Conservation (phyloP, 2,888 invertebrate genomes). For the Drosophila putrida region DNA sequence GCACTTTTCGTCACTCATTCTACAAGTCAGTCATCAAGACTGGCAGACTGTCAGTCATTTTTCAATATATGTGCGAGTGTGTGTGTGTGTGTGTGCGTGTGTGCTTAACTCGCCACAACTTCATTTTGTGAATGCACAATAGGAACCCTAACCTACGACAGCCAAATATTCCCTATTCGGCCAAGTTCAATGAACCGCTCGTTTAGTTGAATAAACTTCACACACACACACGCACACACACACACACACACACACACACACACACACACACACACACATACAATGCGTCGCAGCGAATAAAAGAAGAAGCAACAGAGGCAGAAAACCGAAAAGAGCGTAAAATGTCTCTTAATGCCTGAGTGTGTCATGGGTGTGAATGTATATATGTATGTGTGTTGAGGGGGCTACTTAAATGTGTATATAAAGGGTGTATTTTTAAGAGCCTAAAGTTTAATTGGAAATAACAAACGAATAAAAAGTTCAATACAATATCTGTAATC, state of each 20-base stretch:
- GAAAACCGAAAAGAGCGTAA: constrained; percentile 66
- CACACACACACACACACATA: constrained; percentile 43
- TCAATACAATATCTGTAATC: too few species aligned
- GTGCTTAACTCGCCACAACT: constrained; percentile 77
- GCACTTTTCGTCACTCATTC: constrained; percentile 73
- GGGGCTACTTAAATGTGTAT: constrained; percentile 68
- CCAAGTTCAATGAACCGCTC: constrained; percentile 83
- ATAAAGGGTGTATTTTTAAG: too few species aligned
- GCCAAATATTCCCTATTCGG: constrained; percentile 83
- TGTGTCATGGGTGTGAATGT: constrained; percentile 45
- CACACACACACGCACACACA: constrained; percentile 39
- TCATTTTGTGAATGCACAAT: constrained; percentile 80
- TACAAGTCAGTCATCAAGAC: constrained; percentile 56
- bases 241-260: constrained; percentile 24
- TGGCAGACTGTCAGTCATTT: constrained; percentile 45
- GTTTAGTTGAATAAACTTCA: constrained; percentile 81
- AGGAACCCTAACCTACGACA: constrained; percentile 79
- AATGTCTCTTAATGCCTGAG: constrained; percentile 58
- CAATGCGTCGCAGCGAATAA: constrained; percentile 72
- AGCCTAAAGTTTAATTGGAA: too few species aligned
- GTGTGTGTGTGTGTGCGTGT: constrained; percentile 25
- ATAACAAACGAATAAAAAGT: too few species aligned
- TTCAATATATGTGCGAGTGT: constrained; percentile 9
- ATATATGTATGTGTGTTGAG: constrained; percentile 38
- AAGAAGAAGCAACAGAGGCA: constrained; percentile 61